A percentile compares a stretch with the other conserved stretches of the same genome.
These are phyloP conservation scores for Dicyrtomina minuta DNA, from an alignment of 2,888 invertebrate genomes.

Conservation along the genomic window DNA sequence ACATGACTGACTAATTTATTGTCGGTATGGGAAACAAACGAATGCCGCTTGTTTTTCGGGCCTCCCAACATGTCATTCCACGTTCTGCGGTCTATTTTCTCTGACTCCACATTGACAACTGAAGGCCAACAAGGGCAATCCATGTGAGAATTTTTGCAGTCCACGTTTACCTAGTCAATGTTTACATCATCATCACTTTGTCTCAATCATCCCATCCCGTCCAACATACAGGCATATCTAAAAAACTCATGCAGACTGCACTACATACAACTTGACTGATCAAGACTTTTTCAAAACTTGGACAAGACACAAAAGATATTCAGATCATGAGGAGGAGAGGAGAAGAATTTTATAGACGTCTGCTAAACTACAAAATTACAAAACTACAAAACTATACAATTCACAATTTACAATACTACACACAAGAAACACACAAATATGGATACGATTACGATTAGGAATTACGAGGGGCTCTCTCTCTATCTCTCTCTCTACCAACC, in stretches of 20 bases:
- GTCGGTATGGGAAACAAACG: slow-evolving; percentile 44
- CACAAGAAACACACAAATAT: no score
- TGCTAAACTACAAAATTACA: no score
- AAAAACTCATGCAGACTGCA: neutral
- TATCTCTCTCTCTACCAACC: no score
- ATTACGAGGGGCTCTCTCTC: no score
- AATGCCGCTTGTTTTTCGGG: slow-evolving; percentile 42
- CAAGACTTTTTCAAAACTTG: no score
- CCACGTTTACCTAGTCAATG: slow-evolving; percentile 22
- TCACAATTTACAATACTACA: no score
- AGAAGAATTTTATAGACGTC: no score
- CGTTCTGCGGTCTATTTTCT: slow-evolving; percentile 38
- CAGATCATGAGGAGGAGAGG: no score
- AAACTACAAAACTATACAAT: no score
- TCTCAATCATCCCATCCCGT: neutral
- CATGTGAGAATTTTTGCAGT: slow-evolving; percentile 34
- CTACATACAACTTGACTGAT: neutral
- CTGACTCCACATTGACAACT: slow-evolving; percentile 38
- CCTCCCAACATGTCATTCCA: slow-evolving; percentile 46
- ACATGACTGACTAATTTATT: slow-evolving; percentile 51
- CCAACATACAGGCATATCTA: neutral
- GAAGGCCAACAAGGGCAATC: slow-evolving; percentile 39
- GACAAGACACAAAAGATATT: no score
- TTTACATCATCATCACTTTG: slow-evolving; percentile 26
- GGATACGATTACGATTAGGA: no score